Evolutionary conservation across 2,797 vertebrate species (phyloP).

Genomic region (Peromyscus aztecus): DNA sequence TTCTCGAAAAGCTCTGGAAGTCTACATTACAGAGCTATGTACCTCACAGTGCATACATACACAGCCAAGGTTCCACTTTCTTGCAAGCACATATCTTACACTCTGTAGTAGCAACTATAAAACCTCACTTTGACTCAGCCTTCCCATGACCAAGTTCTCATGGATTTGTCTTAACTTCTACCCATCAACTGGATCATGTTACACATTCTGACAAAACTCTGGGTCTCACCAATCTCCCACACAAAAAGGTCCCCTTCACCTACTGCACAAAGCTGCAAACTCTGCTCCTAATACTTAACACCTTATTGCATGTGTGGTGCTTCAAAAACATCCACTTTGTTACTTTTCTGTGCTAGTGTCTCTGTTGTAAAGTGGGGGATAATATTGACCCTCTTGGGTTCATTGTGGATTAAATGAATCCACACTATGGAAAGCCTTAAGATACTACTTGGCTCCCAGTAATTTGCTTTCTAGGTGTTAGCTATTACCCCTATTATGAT

Average conservation of each 20-base stretch:
- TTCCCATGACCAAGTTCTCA: slow-evolving; percentile 45
- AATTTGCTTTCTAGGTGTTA: slow-evolving; percentile 63
- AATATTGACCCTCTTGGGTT: slow-evolving; percentile 28
- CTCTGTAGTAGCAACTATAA: slow-evolving; percentile 29
- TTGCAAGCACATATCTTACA: slow-evolving; percentile 15
- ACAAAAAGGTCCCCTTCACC: background rate
- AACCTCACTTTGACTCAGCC: slow-evolving; percentile 7
- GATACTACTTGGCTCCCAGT: background rate
- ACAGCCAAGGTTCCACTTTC: slow-evolving; percentile 48
- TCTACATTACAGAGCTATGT: background rate
- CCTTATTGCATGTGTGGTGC: background rate
- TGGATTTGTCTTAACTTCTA: slow-evolving; percentile 21
- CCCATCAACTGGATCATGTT: background rate
- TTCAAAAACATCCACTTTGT: slow-evolving; percentile 33
- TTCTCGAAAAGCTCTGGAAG: slow-evolving; percentile 41
- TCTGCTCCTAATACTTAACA: slow-evolving; percentile 8
- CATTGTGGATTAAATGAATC: slow-evolving; percentile 52
- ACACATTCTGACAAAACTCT: background rate
- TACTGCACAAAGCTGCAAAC: slow-evolving; percentile 29
- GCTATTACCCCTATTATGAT: slow-evolving; percentile 46
- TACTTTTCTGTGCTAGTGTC: slow-evolving; percentile 38
- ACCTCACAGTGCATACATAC: background rate
- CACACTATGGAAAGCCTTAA: slow-evolving; percentile 62
- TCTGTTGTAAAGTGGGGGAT: slow-evolving; percentile 47
- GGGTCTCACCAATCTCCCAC: background rate